These are phyloP conservation scores for Tetranychus piercei DNA, from an alignment of 2,888 invertebrate species.

Conservation along the genomic window DNA sequence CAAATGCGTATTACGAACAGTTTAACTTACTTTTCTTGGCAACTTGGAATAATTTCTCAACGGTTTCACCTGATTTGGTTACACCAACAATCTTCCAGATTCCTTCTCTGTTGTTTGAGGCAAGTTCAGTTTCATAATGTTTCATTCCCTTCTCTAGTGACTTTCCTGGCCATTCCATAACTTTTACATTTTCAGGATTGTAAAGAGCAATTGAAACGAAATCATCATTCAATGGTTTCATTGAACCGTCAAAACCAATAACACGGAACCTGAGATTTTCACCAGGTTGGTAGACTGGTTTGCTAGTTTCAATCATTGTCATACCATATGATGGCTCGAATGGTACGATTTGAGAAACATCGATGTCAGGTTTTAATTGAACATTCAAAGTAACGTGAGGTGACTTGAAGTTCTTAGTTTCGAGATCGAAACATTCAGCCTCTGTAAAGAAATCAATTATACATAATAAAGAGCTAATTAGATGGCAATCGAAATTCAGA, in stretches of 20 bases:
- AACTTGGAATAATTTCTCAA: slow-evolving; percentile 13
- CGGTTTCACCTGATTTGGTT: neutral
- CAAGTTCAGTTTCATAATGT: neutral
- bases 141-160: slow-evolving; percentile 7
- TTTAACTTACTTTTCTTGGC: neutral
- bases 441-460: too few relatives aligned
- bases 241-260: slow-evolving; percentile 10
- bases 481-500: too few relatives aligned
- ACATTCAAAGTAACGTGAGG: neutral
- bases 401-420: neutral
- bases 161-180: slow-evolving; percentile 14
- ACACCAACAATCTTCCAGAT: slow-evolving; percentile 14
- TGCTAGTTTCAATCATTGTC: slow-evolving; percentile 16
- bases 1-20: too few relatives aligned
- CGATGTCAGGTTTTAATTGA: neutral
- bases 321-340: neutral
- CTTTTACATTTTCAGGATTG: neutral
- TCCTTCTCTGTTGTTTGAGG: slow-evolving; percentile 11
- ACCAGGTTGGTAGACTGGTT: slow-evolving; percentile 13
- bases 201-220: neutral
- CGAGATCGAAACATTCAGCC: too few relatives aligned
- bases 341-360: neutral
- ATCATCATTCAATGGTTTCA: slow-evolving; percentile 9
- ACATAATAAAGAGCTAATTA: too few relatives aligned
- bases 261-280: slow-evolving; percentile 10